Evolutionary conservation across 2,888 invertebrate species (phyloP).

Genomic region (Zygaena filipendulae): DNA sequence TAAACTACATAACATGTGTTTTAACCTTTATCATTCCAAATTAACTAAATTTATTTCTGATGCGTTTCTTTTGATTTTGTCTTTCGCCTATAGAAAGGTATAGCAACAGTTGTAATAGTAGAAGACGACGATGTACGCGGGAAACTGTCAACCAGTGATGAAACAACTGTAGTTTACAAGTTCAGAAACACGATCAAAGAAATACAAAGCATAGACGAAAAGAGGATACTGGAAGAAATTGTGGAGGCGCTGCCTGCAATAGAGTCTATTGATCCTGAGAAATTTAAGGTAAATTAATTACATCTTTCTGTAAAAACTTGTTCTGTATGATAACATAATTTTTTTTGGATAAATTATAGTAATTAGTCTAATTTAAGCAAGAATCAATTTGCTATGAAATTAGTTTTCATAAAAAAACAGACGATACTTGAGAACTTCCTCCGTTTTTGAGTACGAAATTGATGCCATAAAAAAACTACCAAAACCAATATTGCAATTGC

Average conservation of each 20-base stretch:
- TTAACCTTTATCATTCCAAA: conserved; percentile 1
- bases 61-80: too few species aligned
- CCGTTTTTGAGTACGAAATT: too few species aligned
- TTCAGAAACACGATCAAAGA: conserved; percentile 29
- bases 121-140: conserved; percentile 34
- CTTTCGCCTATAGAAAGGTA: conserved; percentile 40
- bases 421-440: too few species aligned
- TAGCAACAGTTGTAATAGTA: conserved; percentile 36
- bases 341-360: too few species aligned
- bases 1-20: neutral
- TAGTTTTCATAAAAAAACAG: too few species aligned
- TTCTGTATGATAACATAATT: too few species aligned
- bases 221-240: conserved; percentile 33
- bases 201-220: conserved; percentile 36
- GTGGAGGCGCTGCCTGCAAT: conserved; percentile 34
- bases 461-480: too few species aligned
- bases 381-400: too few species aligned
- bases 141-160: conserved; percentile 29
- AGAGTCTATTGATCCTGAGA: conserved; percentile 32
- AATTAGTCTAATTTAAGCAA: too few species aligned
- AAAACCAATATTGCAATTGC: too few species aligned
- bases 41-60: conserved; percentile 2
- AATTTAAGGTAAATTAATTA: conserved; percentile 34
- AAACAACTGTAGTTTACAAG: conserved; percentile 36
- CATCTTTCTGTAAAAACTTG: too few species aligned